Evolutionary conservation across 2,113 vertebrate genomes (phyloP).

Genomic region (Antechinus flavipes): DNA sequence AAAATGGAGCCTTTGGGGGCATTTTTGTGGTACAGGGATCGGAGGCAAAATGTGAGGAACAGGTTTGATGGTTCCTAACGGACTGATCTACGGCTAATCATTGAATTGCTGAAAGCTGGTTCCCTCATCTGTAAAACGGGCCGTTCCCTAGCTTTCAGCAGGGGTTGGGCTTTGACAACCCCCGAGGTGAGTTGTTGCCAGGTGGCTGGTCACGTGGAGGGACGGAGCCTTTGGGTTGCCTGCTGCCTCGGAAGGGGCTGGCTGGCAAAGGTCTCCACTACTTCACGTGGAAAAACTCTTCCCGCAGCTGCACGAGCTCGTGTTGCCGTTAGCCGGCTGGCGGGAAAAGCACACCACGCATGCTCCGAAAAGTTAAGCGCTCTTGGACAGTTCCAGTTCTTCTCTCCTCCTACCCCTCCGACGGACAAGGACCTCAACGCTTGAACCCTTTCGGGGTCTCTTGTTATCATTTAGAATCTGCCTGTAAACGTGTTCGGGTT

Average conservation of each 20-base stretch:
- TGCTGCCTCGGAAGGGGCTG: no score
- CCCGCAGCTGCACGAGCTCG: background rate
- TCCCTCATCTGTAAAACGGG: background rate
- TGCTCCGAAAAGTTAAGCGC: background rate
- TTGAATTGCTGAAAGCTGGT: background rate
- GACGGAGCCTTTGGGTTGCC: no score
- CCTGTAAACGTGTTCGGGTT: no score
- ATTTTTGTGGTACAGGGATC: background rate
- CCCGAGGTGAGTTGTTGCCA: background rate
- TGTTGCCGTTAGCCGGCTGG: background rate
- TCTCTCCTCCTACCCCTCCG: background rate
- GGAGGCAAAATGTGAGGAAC: background rate
- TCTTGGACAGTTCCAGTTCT: no score
- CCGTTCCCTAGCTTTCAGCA: background rate
- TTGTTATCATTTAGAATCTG: no score
- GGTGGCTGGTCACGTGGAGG: background rate
- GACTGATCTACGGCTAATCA: background rate
- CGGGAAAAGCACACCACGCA: no score
- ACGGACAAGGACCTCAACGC: background rate
- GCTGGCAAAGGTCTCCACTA: background rate
- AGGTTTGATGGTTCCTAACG: background rate
- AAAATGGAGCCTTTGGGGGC: background rate
- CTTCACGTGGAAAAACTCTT: background rate
- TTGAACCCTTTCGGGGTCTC: no score
- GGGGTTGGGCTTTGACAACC: background rate